Base-by-base conservation (phyloP, 2,888 invertebrate species). In the Quadroppia sp. region DNA sequence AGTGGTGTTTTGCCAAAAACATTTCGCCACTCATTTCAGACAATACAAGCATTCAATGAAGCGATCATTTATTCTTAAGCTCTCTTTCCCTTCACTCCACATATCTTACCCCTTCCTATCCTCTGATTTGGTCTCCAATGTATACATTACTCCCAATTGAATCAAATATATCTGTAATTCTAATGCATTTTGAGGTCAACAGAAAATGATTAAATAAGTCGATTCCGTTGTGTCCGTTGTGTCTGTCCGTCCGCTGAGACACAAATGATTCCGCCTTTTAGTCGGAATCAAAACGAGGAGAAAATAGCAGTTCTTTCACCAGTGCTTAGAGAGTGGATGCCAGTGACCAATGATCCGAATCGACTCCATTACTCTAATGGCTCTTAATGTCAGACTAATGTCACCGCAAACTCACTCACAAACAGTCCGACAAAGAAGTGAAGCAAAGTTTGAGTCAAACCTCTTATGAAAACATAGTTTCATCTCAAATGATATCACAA, bases 371-470 rank as follows among this genome's bases (percentile, higher is more conserved):
- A 64, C 64, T 64, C 64, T 64, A 64, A 64, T 64, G 64, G 64
- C 64, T 64, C 64, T 64, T 64, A 64, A 64, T 64, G 64, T 64
- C 40, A 64, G 64, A 23, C 64, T 64, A 64, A 64, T 64, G 64
- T 64, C 64, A 64, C 64, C 64, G 64, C 64, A 64, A 40, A 64
- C 64, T 40, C 2, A 40, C 64, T 64, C 36, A 64, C 64, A 32
- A 64, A 64, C 40, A 20, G 64, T 20, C 64, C 64, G 64, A 64
- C 64, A 40, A 23, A 56, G 56, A 13, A 30, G 23, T 30, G 23
- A 17, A 25, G 1, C 53, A 9, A 53, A 6, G 20, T 50, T 50
- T 53, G 53, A 25, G 23, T 56, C 56, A 61, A 61, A 61, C 2
- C 0, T 61, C 61, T 61, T 32, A 4, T 25, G 2, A 30, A 32